These are phyloP conservation scores for Pagetopsis macropterus DNA, from an alignment of 2,797 vertebrate species.

Conservation along the genomic window DNA sequence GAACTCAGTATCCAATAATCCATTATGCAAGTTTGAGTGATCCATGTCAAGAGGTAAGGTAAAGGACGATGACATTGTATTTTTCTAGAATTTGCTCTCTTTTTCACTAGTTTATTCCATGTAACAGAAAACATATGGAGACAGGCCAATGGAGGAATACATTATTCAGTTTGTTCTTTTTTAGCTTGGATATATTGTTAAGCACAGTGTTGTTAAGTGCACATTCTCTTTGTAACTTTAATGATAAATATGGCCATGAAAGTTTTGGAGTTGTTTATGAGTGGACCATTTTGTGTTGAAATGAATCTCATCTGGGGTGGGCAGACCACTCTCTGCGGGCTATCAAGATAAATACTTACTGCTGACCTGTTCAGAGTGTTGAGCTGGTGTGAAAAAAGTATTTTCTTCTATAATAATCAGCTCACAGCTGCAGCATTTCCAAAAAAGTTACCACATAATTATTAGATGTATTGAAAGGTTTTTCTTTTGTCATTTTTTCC, in stretches of 20 bases:
- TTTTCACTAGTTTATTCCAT: background rate
- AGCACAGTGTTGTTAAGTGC: background rate
- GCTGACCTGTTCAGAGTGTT: conserved; percentile 12
- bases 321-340: background rate
- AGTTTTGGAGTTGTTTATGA: conserved; percentile 3
- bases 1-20: background rate
- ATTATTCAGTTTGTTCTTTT: conserved; percentile 10
- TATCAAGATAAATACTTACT: background rate
- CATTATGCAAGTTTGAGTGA: background rate
- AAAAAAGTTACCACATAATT: no score
- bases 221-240: background rate
- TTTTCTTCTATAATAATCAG: background rate
- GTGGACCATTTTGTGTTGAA: background rate
- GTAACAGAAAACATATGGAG: background rate
- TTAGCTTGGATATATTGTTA: conserved; percentile 1
- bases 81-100: background rate
- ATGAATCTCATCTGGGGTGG: no score
- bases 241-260: background rate
- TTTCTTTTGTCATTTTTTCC: no score
- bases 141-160: background rate
- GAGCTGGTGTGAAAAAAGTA: background rate
- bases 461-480: no score
- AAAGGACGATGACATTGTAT: conserved; percentile 1
- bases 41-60: background rate
- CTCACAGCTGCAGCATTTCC: no score